Evolutionary conservation across 2,797 vertebrate genomes (phyloP), one percentile per base, ranked within the genome.

Genomic region (Arrhamphus sclerolepis): DNA sequence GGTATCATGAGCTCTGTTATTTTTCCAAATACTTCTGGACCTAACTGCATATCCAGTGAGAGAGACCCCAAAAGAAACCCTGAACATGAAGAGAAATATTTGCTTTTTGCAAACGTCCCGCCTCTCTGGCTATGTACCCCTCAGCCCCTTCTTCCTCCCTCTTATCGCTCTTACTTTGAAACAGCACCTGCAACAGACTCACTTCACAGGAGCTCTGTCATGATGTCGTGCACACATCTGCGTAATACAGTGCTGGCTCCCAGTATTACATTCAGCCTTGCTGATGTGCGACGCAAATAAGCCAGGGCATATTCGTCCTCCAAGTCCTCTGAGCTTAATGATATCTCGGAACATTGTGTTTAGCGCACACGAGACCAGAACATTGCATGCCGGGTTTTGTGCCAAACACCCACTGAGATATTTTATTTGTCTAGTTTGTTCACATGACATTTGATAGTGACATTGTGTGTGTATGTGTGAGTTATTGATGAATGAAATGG

Each of bases 161-260:
- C 80, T 92, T 92, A 91, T 91, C 89, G 89, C 85, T 47, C 19
- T 38, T 50, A 76, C 87, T 90, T 89, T 87, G 86, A 92, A 91
- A 92, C 80, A 78, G 75, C 90, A 92, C 89, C 88, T 92, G 89
- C 80, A 89, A 78, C 75, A 66, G 70, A 72, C 69, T 90, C 73
- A 50, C 75, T 60, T 77, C 80, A 72, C 38, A 59, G 78, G 75
- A 84, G 74, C 78, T 39, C 76, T 44, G 67, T 77, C 73, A 66
- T 80, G 86, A 85, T 84, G 82, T 72, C 78, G 81, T 69, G 77
- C 72, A 66, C 79, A 68, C 72, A 72, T 55, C 62, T 39, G 66
- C 71, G 1, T 66, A 80, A 80, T 81, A 62, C 67, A 44, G 56
- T 63, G 80, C 77, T 73, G 69, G 73, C 74, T 77, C 69, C 63